phyloP scores from a whole-genome alignment of 2,113 vertebrate species.

The Corapipo altera region DNA sequence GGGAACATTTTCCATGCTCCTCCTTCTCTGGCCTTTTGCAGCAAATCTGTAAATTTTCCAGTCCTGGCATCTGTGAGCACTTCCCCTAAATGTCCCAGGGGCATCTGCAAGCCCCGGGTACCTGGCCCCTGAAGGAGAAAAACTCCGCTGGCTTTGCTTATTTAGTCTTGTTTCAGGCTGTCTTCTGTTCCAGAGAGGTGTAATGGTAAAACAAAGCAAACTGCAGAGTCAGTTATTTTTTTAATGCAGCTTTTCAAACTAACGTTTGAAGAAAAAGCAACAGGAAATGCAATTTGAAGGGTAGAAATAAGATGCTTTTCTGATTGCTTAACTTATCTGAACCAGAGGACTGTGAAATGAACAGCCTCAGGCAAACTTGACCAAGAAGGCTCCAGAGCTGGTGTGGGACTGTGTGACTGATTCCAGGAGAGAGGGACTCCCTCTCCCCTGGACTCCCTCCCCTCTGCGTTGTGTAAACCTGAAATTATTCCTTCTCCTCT shows the following conservation, averaged over 20 bases:
- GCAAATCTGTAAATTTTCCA: background rate
- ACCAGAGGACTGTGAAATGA: background rate
- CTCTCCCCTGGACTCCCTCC: too few species aligned
- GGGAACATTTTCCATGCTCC: background rate
- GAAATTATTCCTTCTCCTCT: background rate
- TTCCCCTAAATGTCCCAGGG: background rate
- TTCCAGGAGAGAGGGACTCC: background rate
- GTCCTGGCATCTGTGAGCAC: rapidly evolving
- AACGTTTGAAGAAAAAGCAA: background rate
- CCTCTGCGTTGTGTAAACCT: background rate
- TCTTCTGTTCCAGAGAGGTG: background rate
- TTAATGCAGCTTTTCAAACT: background rate
- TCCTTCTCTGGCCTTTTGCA: background rate
- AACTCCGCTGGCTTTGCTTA: background rate
- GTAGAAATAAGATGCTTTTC: background rate
- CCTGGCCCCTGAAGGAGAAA: background rate
- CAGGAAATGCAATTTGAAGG: background rate
- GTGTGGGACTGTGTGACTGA: background rate
- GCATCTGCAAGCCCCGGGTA: background rate
- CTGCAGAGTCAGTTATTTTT: background rate
- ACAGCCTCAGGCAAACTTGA: background rate
- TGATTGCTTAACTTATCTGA: background rate
- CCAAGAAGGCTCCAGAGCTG: rapidly evolving
- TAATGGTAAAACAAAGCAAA: background rate
- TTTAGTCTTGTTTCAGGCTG: background rate